These are phyloP conservation scores for Aphis gossypii DNA, from an alignment of 1,140 invertebrate species.

Conservation along the genomic window DNA sequence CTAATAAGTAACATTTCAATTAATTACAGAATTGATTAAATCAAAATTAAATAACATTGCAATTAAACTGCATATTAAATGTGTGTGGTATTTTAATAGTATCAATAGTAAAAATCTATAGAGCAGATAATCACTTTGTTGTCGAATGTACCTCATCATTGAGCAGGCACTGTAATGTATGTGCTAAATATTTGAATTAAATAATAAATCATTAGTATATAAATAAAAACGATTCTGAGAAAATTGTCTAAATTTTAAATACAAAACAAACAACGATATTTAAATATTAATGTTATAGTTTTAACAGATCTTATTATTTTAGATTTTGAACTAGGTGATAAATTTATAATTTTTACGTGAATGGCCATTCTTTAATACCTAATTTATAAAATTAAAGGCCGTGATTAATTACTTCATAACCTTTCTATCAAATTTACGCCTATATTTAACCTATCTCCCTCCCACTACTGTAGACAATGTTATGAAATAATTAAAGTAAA, in stretches of 20 bases:
- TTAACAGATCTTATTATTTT: too few relatives aligned
- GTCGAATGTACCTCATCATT: not conserved
- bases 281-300: too few relatives aligned
- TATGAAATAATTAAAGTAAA: not conserved
- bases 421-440: not conserved
- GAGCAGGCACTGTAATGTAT: not conserved
- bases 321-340: too few relatives aligned
- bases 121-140: not conserved
- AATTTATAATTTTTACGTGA: not conserved
- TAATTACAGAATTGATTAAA: not conserved
- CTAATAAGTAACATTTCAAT: not conserved
- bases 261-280: not conserved
- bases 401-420: too few relatives aligned
- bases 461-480: not conserved
- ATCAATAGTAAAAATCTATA: not conserved
- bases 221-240: not conserved
- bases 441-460: too few relatives aligned
- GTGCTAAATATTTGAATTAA: not conserved
- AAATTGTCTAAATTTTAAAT: not conserved
- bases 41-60: not conserved
- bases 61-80: not conserved
- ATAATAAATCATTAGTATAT: not conserved
- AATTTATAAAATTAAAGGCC: too few relatives aligned
- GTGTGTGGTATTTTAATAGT: not conserved
- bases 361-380: not conserved